These are phyloP conservation scores for Hippocampus zosterae DNA, from an alignment of 2,113 vertebrate genomes.

Conservation along the genomic window DNA sequence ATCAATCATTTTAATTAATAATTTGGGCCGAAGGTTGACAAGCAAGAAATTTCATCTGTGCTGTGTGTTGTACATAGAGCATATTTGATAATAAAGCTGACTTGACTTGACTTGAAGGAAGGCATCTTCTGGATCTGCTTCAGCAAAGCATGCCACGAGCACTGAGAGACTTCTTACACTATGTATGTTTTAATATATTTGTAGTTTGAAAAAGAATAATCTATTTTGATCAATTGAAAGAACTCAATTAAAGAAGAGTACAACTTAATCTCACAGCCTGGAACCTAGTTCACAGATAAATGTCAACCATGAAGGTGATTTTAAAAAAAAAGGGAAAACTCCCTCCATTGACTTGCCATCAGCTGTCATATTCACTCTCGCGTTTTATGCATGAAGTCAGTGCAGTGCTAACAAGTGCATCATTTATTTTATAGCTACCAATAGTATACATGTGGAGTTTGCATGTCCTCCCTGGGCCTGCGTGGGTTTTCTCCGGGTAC, in stretches of 20 bases:
- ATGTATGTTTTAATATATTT: not conserved
- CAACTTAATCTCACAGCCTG: conserved; percentile 6
- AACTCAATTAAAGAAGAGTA: conserved; percentile 28
- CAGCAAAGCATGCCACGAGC: not conserved
- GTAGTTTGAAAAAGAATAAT: conserved; percentile 16
- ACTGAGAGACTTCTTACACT: not conserved
- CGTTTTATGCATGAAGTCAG: not conserved
- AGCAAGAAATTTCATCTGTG: too few relatives aligned
- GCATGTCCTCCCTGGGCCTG: too few relatives aligned
- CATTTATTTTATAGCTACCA: not conserved
- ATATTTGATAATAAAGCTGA: too few relatives aligned
- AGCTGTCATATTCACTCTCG: conserved; percentile 18
- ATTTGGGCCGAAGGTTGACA: not conserved
- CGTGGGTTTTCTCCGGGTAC: too few relatives aligned
- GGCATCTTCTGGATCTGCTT: not conserved
- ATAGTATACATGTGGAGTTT: not conserved
- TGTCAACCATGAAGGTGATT: conserved; percentile 29
- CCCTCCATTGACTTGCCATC: conserved; percentile 25
- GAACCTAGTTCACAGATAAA: conserved; percentile 2
- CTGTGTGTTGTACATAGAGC: too few relatives aligned
- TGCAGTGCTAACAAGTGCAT: not conserved
- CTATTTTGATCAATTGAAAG: conserved; percentile 25
- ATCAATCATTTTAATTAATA: not conserved
- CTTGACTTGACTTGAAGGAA: not conserved
- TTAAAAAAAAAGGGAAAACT: conserved; percentile 15